Percentiles rank a stretch among this genome's conserved stretches.
These are phyloP conservation scores for Patella depressa DNA, from an alignment of 2,888 invertebrate genomes.

Conservation along the genomic window DNA sequence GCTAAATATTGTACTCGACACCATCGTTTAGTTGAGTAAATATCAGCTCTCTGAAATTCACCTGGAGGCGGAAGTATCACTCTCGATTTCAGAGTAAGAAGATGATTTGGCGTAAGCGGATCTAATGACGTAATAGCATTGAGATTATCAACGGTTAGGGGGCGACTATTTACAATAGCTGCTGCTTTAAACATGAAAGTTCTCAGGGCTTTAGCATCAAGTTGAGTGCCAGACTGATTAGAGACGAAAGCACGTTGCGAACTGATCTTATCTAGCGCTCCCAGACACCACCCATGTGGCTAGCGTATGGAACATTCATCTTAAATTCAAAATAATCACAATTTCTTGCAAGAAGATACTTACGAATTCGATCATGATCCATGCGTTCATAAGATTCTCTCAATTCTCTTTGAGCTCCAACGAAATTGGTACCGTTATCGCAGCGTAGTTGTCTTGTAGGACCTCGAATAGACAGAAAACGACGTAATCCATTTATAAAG, in stretches of 20 bases:
- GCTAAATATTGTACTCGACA: constrained; percentile 36
- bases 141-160: constrained; percentile 26
- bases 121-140: neutral
- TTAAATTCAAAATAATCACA: constrained; percentile 34
- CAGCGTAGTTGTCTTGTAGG: constrained; percentile 34
- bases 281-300: constrained; percentile 51
- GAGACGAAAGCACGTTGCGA: constrained; percentile 31
- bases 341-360: constrained; percentile 24
- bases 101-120: constrained; percentile 32
- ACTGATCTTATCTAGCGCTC: constrained; percentile 47
- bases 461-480: constrained; percentile 34
- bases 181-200: constrained; percentile 35
- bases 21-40: constrained; percentile 41
- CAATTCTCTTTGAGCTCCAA: neutral
- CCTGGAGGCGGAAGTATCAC: constrained; percentile 24
- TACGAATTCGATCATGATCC: constrained; percentile 21
- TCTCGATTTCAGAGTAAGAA: constrained; percentile 28
- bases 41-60: constrained; percentile 33
- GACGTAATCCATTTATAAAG: constrained; percentile 35
- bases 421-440: constrained; percentile 21
- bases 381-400: constrained; percentile 27
- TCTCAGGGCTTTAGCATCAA: constrained; percentile 30
- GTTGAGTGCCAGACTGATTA: constrained; percentile 19
- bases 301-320: constrained; percentile 45
- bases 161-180: constrained; percentile 36